Evolutionary conservation across 2,113 vertebrate genomes (phyloP), one percentile per base, ranked within the genome.

Genomic region (Picathartes gymnocephalus): DNA sequence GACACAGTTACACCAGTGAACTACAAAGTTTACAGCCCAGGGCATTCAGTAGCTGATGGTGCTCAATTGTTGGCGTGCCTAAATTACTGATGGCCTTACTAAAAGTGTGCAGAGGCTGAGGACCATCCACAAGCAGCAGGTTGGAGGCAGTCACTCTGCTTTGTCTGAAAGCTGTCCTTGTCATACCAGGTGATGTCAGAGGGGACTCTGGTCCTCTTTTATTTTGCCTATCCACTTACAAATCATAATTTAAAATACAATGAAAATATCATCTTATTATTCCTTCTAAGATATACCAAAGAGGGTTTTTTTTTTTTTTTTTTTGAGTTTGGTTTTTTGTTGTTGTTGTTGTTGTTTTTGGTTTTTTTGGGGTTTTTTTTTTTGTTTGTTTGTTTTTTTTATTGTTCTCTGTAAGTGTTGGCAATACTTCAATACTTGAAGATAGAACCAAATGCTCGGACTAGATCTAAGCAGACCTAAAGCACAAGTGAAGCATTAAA

Each of bases 21-120:
- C 9, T 37, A 64, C n/a, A 45, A 27, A n/a, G 24, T 33, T 90
- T 65, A 45, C 17, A 81, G 40, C 31, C 27, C 37, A 42, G 31
- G 18, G 8, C 9, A 47, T 9, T 19, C 0, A 0, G 14, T 51
- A 17, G 6, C 39, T n/a, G 30, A 27, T 37, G 56, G 37, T 83
- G 35, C 16, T 57, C 45, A 84, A 37, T 20, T 62, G 10, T 11
- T 70, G 17, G 13, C 48, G 21, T 51, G 3, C 31, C 42, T 44
- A 31, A 62, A 42, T 50, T 62, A 69, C 7, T 37, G 56, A 69
- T 37, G 31, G 22, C 18, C 10, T 23, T 35, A 35, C 9, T 77
- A 48, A 76, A 69, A 62, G 6, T 1, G 2, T 68, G 20, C 15
- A 56, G n/a, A 83, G 37, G 27, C n/a, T 91, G 62, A 48, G 25